Conservation (phyloP, 2,797 vertebrate genomes). For the Scleropages formosus region DNA sequence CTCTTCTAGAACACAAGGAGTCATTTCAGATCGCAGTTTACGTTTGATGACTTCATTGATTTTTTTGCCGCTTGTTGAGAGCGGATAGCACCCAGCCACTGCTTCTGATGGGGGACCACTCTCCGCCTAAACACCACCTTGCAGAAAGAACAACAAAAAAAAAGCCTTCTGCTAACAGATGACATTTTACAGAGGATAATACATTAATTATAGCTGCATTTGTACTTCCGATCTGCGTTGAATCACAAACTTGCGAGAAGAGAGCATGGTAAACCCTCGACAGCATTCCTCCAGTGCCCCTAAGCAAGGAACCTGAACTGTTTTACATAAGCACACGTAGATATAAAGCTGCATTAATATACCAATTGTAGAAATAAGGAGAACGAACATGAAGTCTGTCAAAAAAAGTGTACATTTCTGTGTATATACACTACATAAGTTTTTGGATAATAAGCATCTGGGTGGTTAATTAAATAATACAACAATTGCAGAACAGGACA, state of each 20-base stretch:
- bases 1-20: constrained; percentile 66
- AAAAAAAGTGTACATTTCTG: no score
- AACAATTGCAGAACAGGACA: no score
- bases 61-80: constrained; percentile 44
- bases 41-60: constrained; percentile 78
- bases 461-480: no score
- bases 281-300: no score
- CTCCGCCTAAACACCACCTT: constrained; percentile 31
- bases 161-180: not conserved
- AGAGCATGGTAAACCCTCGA: no score
- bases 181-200: not conserved
- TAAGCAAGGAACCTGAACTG: no score
- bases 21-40: constrained; percentile 69
- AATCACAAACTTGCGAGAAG: not conserved
- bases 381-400: no score
- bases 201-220: not conserved
- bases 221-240: not conserved
- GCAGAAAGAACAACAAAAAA: constrained; percentile 37
- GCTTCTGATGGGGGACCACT: constrained; percentile 24
- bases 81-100: constrained; percentile 49
- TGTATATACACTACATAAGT: no score
- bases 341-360: no score
- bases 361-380: no score
- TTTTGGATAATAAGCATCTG: no score
- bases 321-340: no score